Evolutionary conservation across 2,888 invertebrate genomes (phyloP).

Genomic region (Callinectes sapidus): DNA sequence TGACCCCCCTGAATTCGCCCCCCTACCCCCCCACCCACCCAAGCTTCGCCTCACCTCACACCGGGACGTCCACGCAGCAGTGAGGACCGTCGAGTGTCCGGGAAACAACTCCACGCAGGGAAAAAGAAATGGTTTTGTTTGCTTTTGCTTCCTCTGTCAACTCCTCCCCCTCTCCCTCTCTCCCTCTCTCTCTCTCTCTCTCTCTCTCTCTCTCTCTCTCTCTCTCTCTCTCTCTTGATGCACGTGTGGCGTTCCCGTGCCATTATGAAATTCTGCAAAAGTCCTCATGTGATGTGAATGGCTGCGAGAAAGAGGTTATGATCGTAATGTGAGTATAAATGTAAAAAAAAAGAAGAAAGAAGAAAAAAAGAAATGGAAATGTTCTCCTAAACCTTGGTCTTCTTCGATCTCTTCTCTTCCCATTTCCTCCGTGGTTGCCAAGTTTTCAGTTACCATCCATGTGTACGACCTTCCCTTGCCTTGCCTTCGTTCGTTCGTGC

Average conservation of each 20-base stretch:
- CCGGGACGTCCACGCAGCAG: not conserved
- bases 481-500: not conserved
- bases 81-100: not conserved
- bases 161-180: constrained; percentile 7
- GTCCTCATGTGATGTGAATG: not conserved
- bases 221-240: not conserved
- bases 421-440: constrained; percentile 6
- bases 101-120: not conserved
- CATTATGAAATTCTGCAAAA: constrained; percentile 14
- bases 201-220: constrained; percentile 1
- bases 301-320: constrained; percentile 5
- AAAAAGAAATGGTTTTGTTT: not conserved
- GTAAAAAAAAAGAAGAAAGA: not conserved
- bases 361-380: not conserved
- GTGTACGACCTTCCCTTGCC: not conserved
- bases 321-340: constrained; percentile 2
- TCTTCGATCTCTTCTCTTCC: constrained; percentile 5
- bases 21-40: no score
- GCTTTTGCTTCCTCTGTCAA: not conserved
- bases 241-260: not conserved
- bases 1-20: not conserved
- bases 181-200: not conserved
- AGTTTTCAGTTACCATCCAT: not conserved
- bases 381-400: not conserved
- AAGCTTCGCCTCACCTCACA: not conserved